A percentile compares a stretch with the other conserved stretches of the same genome.
Conservation (phyloP, 2,888 invertebrate species). For the Anaspis maculata region DNA sequence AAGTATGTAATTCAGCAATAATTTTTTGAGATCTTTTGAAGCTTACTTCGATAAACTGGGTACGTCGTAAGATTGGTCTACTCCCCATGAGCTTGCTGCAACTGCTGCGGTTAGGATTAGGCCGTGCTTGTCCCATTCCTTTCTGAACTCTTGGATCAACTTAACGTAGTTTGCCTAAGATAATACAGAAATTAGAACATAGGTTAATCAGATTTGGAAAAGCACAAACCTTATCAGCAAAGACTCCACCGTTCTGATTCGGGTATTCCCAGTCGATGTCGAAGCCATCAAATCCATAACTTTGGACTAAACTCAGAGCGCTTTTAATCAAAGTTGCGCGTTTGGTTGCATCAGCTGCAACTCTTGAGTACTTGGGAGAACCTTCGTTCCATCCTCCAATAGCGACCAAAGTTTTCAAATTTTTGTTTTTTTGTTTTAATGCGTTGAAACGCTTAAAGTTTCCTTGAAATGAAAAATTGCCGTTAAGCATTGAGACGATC, state of each 20-base stretch:
- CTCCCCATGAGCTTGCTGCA: slow-evolving; percentile 44
- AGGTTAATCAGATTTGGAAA: no score
- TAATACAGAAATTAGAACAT: no score
- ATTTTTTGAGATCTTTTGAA: neutral
- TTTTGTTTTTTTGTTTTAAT: slow-evolving; percentile 46
- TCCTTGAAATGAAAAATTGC: no score
- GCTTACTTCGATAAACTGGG: slow-evolving; percentile 46
- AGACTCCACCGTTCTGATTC: slow-evolving; percentile 46
- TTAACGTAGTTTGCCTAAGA: slow-evolving; percentile 21
- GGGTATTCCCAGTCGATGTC: slow-evolving; percentile 72
- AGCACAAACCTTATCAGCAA: slow-evolving; percentile 27
- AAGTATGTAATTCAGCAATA: slow-evolving; percentile 36
- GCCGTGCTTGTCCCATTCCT: slow-evolving; percentile 34
- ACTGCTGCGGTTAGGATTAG: slow-evolving; percentile 53
- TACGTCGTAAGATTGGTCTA: slow-evolving; percentile 53
- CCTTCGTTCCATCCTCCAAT: slow-evolving; percentile 64
- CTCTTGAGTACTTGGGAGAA: slow-evolving; percentile 40
- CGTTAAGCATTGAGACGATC: no score
- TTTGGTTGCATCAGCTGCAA: slow-evolving; percentile 40
- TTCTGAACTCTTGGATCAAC: slow-evolving; percentile 35
- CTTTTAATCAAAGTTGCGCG: slow-evolving; percentile 50
- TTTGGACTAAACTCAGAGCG: slow-evolving; percentile 45
- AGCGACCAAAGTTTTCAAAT: slow-evolving; percentile 51
- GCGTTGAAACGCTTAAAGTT: slow-evolving; percentile 45
- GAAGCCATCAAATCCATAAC: slow-evolving; percentile 59